These are phyloP conservation scores for Progne subis DNA, from an alignment of 2,113 vertebrate species.

Conservation along the genomic window DNA sequence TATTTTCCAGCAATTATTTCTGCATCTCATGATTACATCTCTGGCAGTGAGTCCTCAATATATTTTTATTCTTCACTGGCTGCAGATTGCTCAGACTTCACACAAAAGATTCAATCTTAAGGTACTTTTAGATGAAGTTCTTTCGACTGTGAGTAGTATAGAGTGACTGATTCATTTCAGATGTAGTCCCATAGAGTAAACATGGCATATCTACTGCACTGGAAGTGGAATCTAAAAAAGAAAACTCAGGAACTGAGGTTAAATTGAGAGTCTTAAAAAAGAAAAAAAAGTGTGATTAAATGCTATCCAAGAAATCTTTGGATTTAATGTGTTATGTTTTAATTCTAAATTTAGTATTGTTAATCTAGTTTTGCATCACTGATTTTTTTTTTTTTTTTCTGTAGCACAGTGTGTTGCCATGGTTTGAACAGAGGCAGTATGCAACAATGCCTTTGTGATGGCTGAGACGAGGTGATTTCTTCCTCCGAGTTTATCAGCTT, in stretches of 20 bases:
- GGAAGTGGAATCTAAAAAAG: not conserved
- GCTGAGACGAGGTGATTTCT: constrained; percentile 6
- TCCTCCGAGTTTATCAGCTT: not conserved
- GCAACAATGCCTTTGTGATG: not conserved
- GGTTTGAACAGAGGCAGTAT: not conserved
- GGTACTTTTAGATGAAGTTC: constrained; percentile 44
- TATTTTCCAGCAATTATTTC: constrained; percentile 21
- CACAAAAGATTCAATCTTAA: constrained; percentile 44
- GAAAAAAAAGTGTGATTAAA: not conserved
- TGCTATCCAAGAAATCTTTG: not conserved
- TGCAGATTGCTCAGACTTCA: constrained; percentile 6
- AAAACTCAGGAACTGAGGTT: not conserved
- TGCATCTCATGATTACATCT: not conserved
- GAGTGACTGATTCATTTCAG: constrained; percentile 22
- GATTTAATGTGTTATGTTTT: not conserved
- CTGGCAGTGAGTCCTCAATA: not conserved
- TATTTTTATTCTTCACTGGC: constrained; percentile 29
- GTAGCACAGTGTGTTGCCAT: not conserved
- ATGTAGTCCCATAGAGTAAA: constrained; percentile 1
- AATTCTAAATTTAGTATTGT: not conserved
- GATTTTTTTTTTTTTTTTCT: not conserved
- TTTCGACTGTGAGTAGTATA: not conserved
- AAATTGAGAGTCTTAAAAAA: not conserved
- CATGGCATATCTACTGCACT: not conserved
- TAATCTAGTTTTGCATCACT: not conserved